Base-by-base conservation (phyloP, 2,113 vertebrate genomes). In the Rhinolophus ferrumequinum region DNA sequence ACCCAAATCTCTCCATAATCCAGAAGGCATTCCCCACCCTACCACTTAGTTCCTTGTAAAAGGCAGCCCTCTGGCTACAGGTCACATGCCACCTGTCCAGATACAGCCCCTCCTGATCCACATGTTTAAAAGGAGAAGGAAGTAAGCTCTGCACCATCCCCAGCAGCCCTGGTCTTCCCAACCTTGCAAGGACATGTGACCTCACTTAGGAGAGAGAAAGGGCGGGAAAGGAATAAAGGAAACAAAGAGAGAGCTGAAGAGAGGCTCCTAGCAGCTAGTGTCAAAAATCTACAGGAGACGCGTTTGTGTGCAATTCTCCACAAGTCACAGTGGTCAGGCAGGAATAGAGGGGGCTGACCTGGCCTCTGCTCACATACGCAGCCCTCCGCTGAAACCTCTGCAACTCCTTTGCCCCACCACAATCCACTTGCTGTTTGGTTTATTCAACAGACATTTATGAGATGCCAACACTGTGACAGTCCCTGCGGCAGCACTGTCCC, bases 221-320 rank as follows among this genome's bases (percentile, higher is more conserved):
- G 38, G 54, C 64, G 11, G 24, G 3, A 1, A 8, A 26, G 16
- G 13, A 84, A 69, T 35, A 44, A 72, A 52, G 26, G 35, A 79
- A 54, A 19, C 54, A 52, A 50, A 13, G 47, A 50, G 6, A 52
- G 28, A n/a, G 44, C 19, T 9, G 12, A 50, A 47, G n/a, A 75
- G 28, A 35, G 41, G 60, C 28, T 41, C 66, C 26, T 18, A 3
- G 33, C 33, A n/a, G 33, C 56, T 24, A 6, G 18, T 4, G 2
- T 33, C 64, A 50, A 64, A 72, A 77, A 12, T 56, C 77, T 15
- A 24, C n/a, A 41, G 24, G n/a, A 75, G 24, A 13, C 9, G 2
- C 33, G 0, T 2, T 18, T 16, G 3, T 0, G 1, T 13, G 12
- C 8, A 33, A 0, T 50, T 90, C 8, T 67, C 73, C 33, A 26